Conservation (phyloP, 1,140 invertebrate genomes). For the Radopholus similis region DNA sequence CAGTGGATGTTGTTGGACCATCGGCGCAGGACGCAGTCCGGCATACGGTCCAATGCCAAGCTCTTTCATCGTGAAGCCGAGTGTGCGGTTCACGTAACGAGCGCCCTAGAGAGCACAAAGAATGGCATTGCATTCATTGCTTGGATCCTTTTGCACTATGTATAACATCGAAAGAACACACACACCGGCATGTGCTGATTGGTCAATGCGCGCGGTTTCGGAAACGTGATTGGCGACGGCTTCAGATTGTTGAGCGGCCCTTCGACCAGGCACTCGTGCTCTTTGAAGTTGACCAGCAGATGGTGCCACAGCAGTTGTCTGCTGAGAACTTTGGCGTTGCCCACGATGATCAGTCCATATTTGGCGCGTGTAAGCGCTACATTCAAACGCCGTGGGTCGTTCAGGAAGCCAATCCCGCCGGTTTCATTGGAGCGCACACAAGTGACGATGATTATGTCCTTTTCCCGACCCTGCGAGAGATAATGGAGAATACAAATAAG, state of each 20-base stretch:
- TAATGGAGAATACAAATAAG: slow-evolving; percentile 19
- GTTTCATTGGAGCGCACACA: slow-evolving; percentile 85
- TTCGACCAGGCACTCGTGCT: slow-evolving; percentile 93
- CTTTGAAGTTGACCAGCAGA: slow-evolving; percentile 92
- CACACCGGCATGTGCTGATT: slow-evolving; percentile 81
- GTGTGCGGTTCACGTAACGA: slow-evolving; percentile 36
- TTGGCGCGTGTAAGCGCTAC: slow-evolving; percentile 94
- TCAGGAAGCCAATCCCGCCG: slow-evolving; percentile 88
- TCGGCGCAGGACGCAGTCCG: slow-evolving; percentile 11
- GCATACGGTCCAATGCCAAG: slow-evolving; percentile 22
- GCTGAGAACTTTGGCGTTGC: slow-evolving; percentile 95
- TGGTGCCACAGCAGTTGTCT: slow-evolving; percentile 95
- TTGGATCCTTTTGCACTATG: neutral
- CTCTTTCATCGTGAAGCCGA: slow-evolving; percentile 40
- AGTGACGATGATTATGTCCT: slow-evolving; percentile 89
- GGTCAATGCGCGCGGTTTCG: slow-evolving; percentile 89
- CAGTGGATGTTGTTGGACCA: slow-evolving; percentile 12
- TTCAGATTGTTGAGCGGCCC: slow-evolving; percentile 95
- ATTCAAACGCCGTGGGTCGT: slow-evolving; percentile 92
- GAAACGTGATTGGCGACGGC: slow-evolving; percentile 91
- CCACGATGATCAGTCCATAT: slow-evolving; percentile 93
- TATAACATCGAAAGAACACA: slow-evolving; percentile 14
- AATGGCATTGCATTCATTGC: neutral
- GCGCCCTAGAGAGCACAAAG: slow-evolving; percentile 26
- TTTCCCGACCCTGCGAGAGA: slow-evolving; percentile 81